Base-by-base conservation (phyloP, 2,888 invertebrate species). In the Hyalella azteca region DNA sequence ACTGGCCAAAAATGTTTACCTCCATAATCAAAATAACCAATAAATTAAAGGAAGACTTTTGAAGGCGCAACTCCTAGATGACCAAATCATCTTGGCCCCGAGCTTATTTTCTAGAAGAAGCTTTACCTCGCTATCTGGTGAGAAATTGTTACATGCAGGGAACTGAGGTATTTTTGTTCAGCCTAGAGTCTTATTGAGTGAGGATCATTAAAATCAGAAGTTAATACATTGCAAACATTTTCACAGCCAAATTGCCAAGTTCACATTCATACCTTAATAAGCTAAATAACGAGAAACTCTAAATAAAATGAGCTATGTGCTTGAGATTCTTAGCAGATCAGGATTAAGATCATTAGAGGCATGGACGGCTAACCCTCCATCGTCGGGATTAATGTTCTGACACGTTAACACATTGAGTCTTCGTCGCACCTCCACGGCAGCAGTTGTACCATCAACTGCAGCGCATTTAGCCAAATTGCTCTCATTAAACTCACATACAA, bases 181-280 rank as follows among this genome's bases (percentile, higher is more conserved):
- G n/a, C n/a, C n/a, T n/a, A n/a, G n/a, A n/a, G n/a, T n/a, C n/a
- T n/a, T n/a, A n/a, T n/a, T n/a, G n/a, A n/a, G n/a, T n/a, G n/a
- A n/a, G n/a, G n/a, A n/a, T n/a, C n/a, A n/a, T n/a, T n/a, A n/a
- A n/a, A n/a, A n/a, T n/a, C n/a, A n/a, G n/a, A n/a, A n/a, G n/a
- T n/a, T n/a, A n/a, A n/a, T n/a, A n/a, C n/a, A n/a, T n/a, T n/a
- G n/a, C n/a, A n/a, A n/a, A n/a, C 54, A 9, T 54, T 26, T 22
- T 54, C 54, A 54, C 54, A 54, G 54, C 54, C 54, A 22, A 54
- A 54, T 26, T n/a, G n/a, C 22, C 54, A 54, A 26, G 54, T 54
- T 54, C 29, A 19, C 11, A 22, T 54, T 11, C 22, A 54, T 19
- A 54, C 22, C 54, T 29, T 26, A 26, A 54, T 26, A 29, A 54